Base-by-base conservation (phyloP, 2,113 vertebrate genomes). In the Chionis minor region DNA sequence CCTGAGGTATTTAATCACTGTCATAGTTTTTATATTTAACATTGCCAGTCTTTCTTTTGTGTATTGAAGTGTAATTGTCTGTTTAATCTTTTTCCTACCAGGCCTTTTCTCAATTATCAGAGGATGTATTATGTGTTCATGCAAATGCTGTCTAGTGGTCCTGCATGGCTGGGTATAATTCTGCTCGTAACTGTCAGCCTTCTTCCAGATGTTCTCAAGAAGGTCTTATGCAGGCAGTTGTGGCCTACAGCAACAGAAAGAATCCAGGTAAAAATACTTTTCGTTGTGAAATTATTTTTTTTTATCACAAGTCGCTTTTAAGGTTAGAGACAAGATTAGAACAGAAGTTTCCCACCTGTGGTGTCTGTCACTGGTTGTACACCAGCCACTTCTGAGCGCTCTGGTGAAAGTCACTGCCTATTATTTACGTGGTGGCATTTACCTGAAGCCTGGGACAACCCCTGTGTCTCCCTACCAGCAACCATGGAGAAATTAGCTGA, bases 121-220 rank as follows among this genome's bases (percentile, higher is more conserved):
- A 98, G 99, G 97, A 99, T 99, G 99, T 99, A 99, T 98, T 99
- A 99, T 1, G 99, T 99, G 83, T 99, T 99, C 97, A 99, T 99
- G 95, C 99, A 99, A 98, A 99, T 99, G 99, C 92, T 99, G 90
- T 99, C 99, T 81, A 99, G 99, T 15, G 99, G 99, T 61, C 99
- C 99, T 3, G 99, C 99, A 1, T 99, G 99, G 99, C 98, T 99
- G 94, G 98, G 98, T 91, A 99, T 99, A 80, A 97, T 99, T 92
- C 98, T 99, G 78, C 99, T 99, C 62, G 98, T 99, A 94, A 98
- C 98, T 16, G 98, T 99, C 93, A 98, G 99, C 96, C 98, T 99
- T 97, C 98, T 99, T 91, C 99, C 99, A 5, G 99, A 99, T 49
- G 98, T 99, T 88, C 95, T 99, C 67, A 99, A 99, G 97, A 99